Evolutionary conservation across 2,113 vertebrate genomes (phyloP).

Genomic region (Chaenocephalus aceratus): DNA sequence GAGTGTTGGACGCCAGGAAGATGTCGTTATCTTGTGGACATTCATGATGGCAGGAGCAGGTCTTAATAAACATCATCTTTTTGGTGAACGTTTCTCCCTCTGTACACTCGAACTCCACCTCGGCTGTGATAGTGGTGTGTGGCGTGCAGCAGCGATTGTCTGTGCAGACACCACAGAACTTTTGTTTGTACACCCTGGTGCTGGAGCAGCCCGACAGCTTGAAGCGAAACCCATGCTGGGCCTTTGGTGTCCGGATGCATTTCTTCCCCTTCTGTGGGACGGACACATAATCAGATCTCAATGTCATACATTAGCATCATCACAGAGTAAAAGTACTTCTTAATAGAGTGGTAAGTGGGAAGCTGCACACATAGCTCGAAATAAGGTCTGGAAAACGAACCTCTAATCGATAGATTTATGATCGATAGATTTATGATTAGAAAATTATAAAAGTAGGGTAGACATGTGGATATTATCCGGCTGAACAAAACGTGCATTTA

Average conservation of each 20-base stretch:
- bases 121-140: slow-evolving; percentile 59
- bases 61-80: slow-evolving; percentile 88
- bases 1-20: slow-evolving; percentile 79
- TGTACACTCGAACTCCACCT: slow-evolving; percentile 85
- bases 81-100: slow-evolving; percentile 82
- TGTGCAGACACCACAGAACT: slow-evolving; percentile 83
- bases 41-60: slow-evolving; percentile 84
- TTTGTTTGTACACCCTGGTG: slow-evolving; percentile 76
- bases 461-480: too few species aligned
- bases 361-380: too few species aligned
- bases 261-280: slow-evolving; percentile 82
- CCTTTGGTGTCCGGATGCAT: slow-evolving; percentile 79
- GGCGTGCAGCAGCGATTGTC: slow-evolving; percentile 86
- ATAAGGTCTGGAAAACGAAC: too few species aligned
- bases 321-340: neutral
- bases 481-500: too few species aligned
- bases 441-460: too few species aligned
- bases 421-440: too few species aligned
- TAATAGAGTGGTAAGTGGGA: neutral
- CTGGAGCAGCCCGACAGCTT: slow-evolving; percentile 85
- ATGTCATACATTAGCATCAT: neutral
- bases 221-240: slow-evolving; percentile 74
- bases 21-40: slow-evolving; percentile 85
- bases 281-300: neutral
- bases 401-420: too few species aligned